Percentiles rank a stretch among this genome's conserved stretches.
Conservation (phyloP, 2,113 vertebrate genomes). For the Antennarius striatus region DNA sequence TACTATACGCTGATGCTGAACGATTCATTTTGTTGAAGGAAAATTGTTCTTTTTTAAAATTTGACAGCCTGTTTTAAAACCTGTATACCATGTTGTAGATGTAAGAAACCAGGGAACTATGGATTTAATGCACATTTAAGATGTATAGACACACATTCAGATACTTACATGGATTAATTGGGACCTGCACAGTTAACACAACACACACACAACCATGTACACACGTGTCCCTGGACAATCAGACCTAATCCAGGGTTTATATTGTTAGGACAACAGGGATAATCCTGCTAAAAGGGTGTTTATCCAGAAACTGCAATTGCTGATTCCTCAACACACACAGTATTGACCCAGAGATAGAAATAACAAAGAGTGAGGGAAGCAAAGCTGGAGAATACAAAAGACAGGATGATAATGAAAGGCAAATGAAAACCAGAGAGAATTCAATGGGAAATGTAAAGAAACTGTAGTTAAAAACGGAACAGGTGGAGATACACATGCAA, state of each 20-base stretch:
- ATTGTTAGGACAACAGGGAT: constrained; percentile 81
- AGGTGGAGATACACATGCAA: constrained; percentile 11
- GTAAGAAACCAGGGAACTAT: too few species aligned
- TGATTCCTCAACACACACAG: constrained; percentile 77
- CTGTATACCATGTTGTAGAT: too few species aligned
- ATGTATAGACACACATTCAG: background rate
- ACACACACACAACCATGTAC: constrained; percentile 17
- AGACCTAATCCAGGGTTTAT: constrained; percentile 77
- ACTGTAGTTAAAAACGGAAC: constrained; percentile 8
- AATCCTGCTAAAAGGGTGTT: constrained; percentile 83
- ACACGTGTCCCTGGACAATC: constrained; percentile 57
- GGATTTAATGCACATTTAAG: too few species aligned
- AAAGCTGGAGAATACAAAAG: constrained; percentile 1
- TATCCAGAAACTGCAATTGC: constrained; percentile 74
- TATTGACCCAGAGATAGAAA: constrained; percentile 71
- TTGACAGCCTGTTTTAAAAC: too few species aligned
- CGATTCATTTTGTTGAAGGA: too few species aligned
- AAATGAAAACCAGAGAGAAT: constrained; percentile 8
- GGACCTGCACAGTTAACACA: too few species aligned
- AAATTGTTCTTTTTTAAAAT: too few species aligned
- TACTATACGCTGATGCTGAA: too few species aligned
- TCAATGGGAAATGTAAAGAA: background rate
- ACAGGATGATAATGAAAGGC: background rate
- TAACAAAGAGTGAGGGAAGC: constrained; percentile 11
- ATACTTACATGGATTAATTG: constrained; percentile 9